These are phyloP conservation scores for Chondrilla cf. caribensis DNA, from an alignment of 37 sponge, comb jelly and placozoan species.

Conservation along the genomic window DNA sequence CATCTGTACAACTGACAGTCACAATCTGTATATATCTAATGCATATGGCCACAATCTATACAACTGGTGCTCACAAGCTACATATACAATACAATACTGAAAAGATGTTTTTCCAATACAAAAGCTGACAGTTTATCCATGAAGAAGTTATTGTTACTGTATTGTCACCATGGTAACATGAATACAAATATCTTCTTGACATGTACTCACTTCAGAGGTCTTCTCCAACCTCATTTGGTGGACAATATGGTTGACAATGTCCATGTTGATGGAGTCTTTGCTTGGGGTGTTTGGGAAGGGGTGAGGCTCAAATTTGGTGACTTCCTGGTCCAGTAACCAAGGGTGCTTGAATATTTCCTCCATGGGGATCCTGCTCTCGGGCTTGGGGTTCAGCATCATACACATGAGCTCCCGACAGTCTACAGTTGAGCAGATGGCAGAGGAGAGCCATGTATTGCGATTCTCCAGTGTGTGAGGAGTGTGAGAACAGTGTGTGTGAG, in stretches of 20 bases:
- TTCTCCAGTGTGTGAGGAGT: background rate
- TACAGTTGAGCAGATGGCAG: background rate
- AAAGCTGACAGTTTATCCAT: no score
- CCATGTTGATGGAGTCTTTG: constrained; percentile 44
- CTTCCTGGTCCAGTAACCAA: constrained; percentile 68
- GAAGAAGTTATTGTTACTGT: no score
- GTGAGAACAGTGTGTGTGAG: no score
- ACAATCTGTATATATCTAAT: no score
- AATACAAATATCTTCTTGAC: no score
- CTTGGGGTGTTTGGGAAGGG: constrained; percentile 61
- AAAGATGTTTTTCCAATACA: no score
- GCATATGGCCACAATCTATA: no score
- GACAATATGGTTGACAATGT: constrained; percentile 74
- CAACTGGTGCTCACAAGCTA: no score
- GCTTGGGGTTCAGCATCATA: constrained; percentile 63
- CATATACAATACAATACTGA: no score
- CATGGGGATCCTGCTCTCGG: constrained; percentile 79
- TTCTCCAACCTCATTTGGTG: constrained; percentile 8
- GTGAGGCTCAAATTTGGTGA: constrained; percentile 42
- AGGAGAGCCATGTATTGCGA: constrained; percentile 16
- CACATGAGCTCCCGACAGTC: constrained; percentile 79
- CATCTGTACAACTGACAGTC: no score
- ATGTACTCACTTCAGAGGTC: constrained; percentile 19
- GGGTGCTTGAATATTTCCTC: constrained; percentile 66
- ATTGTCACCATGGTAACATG: no score